Evolutionary conservation across 2,113 vertebrate species (phyloP), one percentile per base, ranked within the genome.

Genomic region (Cololabis saira): DNA sequence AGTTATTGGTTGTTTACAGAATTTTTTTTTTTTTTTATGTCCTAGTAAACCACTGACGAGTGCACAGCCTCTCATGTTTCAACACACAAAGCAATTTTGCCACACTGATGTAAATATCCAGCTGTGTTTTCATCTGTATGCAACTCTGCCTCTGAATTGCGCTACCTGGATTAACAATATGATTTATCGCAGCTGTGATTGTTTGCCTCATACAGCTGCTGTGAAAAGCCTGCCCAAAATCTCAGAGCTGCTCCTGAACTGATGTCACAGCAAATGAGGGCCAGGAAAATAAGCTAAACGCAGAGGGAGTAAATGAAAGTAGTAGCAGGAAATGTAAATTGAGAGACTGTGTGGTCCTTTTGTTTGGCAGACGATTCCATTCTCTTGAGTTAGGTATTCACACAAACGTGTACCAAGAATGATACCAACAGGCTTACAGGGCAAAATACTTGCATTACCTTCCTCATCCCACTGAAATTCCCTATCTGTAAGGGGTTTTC

Each of bases 141-240:
- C 57, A 64, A 51, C 55, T 44, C 15, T 75, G 61, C 5, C 50
- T 14, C 53, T 50, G 51, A 63, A 76, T 52, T 55, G 72, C 52
- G 43, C 19, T 62, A 62, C 49, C 44, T 53, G 43, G 58, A 41
- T 58, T 74, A 55, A 52, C 71, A 61, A 19, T 77, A 58, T 82
- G 65, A 86, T 85, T 78, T 87, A 83, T 76, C 51, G 67, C 27
- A 49, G 45, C 45, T 49, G 43, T 42, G 69, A 79, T 71, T 64
- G 72, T 78, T 58, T 72, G 51, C 53, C 52, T 69, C 51, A 58
- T 17, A 42, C 55, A 50, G 65, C 77, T 52, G 65, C 67, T 60
- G 74, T 42, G 64, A 48, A 50, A 47, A 63, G 45, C 61, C 59
- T 43, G 60, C 41, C 13, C 27, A 61, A 53, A 68, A 70, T 52